Evolutionary conservation across 2,797 vertebrate genomes (phyloP).

Genomic region (Sebastes aleutianus): DNA sequence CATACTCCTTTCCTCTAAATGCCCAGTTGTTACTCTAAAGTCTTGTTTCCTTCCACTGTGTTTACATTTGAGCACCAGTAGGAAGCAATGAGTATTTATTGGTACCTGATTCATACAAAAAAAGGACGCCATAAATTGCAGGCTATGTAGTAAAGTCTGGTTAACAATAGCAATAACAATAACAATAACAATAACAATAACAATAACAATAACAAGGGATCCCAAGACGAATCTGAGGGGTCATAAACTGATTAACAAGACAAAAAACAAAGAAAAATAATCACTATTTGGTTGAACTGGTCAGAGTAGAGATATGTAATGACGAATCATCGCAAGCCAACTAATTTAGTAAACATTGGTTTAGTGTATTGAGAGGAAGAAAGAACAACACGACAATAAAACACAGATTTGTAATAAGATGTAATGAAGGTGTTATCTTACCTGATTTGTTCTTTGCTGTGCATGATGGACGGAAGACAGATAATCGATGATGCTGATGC

Average conservation of each 20-base stretch:
- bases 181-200: background rate
- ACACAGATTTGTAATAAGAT: background rate
- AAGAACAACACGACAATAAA: background rate
- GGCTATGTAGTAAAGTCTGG: background rate
- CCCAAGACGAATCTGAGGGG: background rate
- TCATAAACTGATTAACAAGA: background rate
- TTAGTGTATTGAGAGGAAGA: background rate
- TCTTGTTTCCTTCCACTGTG: background rate
- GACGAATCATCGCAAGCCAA: background rate
- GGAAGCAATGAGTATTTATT: background rate
- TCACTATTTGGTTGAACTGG: background rate
- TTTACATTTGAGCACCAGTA: background rate
- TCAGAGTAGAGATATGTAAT: background rate
- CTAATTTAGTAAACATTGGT: background rate
- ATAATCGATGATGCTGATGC: background rate
- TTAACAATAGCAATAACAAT: background rate
- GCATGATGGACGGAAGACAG: constrained; percentile 50
- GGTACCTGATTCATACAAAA: background rate
- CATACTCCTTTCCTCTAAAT: background rate
- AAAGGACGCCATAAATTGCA: background rate
- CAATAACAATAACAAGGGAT: background rate
- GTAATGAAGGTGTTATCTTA: constrained; percentile 13
- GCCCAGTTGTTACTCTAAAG: background rate
- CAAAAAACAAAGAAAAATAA: background rate
- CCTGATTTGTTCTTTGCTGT: constrained; percentile 74